Evolutionary conservation across 2,113 vertebrate species (phyloP).

Genomic region (Odontophorus gujanensis): DNA sequence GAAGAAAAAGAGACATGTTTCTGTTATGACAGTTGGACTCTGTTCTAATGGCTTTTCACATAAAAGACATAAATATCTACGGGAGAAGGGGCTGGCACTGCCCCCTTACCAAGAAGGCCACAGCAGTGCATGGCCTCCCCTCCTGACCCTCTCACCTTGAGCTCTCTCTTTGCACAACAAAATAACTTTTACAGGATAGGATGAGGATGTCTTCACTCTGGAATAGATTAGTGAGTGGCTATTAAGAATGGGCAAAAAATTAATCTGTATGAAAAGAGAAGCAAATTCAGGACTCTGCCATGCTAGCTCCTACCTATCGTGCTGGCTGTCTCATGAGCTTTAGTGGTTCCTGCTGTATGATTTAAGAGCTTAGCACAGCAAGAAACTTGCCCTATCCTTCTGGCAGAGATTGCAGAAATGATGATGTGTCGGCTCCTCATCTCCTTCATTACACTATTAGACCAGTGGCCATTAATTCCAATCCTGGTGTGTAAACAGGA

Average conservation of each 20-base stretch:
- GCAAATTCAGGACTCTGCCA: neutral
- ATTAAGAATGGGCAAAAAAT: neutral
- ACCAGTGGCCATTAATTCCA: neutral
- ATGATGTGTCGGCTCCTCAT: rapidly evolving
- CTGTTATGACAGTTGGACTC: neutral
- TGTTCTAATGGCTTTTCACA: neutral
- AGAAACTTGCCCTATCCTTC: neutral
- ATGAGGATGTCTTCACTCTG: neutral
- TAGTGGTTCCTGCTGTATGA: rapidly evolving
- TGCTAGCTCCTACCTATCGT: rapidly evolving
- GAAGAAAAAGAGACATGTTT: neutral
- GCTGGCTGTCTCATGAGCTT: rapidly evolving
- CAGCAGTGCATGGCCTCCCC: neutral
- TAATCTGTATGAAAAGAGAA: neutral
- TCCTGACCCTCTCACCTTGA: neutral
- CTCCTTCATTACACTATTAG: neutral
- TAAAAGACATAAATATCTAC: neutral
- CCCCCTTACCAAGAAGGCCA: neutral
- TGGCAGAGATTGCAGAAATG: neutral
- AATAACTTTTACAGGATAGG: neutral
- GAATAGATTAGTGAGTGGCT: neutral
- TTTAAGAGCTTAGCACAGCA: neutral
- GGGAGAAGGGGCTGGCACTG: neutral
- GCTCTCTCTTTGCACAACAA: neutral
- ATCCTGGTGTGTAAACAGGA: neutral